Conservation (phyloP, 2,888 invertebrate species). For the Volucella inanis region DNA sequence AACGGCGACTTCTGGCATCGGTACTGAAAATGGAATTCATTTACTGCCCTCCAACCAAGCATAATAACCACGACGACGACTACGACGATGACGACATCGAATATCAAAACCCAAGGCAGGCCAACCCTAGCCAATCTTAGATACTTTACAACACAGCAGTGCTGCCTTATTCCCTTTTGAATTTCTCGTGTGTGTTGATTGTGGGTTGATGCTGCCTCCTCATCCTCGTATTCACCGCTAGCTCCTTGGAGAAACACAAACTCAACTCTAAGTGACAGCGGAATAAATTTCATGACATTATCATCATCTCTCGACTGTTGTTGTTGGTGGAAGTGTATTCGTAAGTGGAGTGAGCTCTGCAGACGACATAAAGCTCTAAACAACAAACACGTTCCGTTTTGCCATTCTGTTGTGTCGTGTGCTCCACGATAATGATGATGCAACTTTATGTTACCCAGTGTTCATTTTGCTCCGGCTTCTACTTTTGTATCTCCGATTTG, state of each 20-base stretch:
- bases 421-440: constrained; percentile 37
- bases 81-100: constrained; percentile 4
- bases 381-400: constrained; percentile 48
- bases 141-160: constrained; percentile 45
- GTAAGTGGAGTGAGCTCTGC: background rate
- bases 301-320: constrained; percentile 41
- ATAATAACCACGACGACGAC: constrained; percentile 19
- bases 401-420: background rate
- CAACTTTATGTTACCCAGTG: constrained; percentile 39
- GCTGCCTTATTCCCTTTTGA: constrained; percentile 6
- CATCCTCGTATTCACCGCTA: background rate
- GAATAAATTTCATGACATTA: constrained; percentile 66
- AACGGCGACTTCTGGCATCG: no score
- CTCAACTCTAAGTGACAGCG: constrained; percentile 57
- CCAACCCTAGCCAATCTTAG: constrained; percentile 36
- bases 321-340: background rate
- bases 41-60: constrained; percentile 27
- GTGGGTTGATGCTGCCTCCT: constrained; percentile 21
- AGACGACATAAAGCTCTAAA: constrained; percentile 22
- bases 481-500: background rate
- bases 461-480: constrained; percentile 15
- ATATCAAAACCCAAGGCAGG: constrained; percentile 14
- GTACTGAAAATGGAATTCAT: constrained; percentile 21
- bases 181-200: background rate
- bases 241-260: constrained; percentile 51